These are phyloP conservation scores for Tichodroma muraria DNA, from an alignment of 2,113 vertebrate species.

Conservation along the genomic window DNA sequence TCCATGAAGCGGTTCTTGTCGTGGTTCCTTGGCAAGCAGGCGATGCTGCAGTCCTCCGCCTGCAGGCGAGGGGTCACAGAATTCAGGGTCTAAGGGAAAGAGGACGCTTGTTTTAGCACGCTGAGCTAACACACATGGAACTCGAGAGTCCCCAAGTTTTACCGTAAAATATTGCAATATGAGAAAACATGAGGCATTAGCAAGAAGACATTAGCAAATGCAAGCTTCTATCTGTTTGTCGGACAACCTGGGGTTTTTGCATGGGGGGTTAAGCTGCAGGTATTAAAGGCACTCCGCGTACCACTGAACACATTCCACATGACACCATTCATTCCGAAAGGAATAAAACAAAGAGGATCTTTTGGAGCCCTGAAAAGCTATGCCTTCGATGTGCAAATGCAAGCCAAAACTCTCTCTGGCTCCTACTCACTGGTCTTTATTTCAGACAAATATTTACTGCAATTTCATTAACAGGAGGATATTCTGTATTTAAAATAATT, in stretches of 20 bases:
- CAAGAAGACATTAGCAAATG: neutral
- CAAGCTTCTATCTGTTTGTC: neutral
- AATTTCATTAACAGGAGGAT: neutral
- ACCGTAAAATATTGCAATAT: neutral
- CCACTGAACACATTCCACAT: neutral
- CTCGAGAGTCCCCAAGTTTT: neutral
- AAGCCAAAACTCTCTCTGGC: neutral
- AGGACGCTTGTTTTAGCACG: neutral
- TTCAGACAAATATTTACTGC: neutral
- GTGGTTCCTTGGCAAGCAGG: slow-evolving; percentile 96
- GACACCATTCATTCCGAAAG: neutral
- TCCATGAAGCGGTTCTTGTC: slow-evolving; percentile 99
- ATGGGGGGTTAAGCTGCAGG: neutral
- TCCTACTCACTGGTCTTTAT: neutral
- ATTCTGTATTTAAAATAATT: slow-evolving; percentile 12
- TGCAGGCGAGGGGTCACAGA: slow-evolving; percentile 97
- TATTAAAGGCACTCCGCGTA: neutral
- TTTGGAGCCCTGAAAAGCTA: neutral
- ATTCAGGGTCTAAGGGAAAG: slow-evolving; percentile 87
- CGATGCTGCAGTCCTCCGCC: slow-evolving; percentile 98
- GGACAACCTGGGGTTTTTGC: neutral
- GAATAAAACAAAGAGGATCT: neutral
- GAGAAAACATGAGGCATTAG: neutral
- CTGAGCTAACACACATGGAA: neutral
- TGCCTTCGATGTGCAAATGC: neutral